Conservation (phyloP, 2,888 invertebrate genomes). For the Cataglyphis albicans region DNA sequence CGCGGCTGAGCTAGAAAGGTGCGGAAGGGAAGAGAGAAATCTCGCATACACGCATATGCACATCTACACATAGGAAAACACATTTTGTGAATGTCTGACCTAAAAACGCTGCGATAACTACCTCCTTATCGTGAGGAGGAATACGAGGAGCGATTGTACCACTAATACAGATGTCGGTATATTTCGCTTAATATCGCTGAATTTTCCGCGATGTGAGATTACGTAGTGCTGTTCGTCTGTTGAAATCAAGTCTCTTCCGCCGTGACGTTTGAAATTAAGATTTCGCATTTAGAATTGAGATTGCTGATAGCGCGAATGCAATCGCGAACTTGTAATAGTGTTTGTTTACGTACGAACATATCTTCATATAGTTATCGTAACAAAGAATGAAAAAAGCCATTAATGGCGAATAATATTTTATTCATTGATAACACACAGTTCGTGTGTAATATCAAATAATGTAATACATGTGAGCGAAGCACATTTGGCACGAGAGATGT, state of each 20-base stretch:
- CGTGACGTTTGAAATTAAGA: slow-evolving; percentile 15
- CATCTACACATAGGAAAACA: neutral
- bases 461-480: neutral
- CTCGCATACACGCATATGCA: neutral
- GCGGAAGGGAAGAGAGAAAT: slow-evolving; percentile 23
- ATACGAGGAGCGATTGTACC: slow-evolving; percentile 10
- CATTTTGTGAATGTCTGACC: slow-evolving; percentile 56
- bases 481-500: neutral
- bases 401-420: neutral
- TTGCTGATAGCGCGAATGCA: slow-evolving; percentile 17
- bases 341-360: neutral
- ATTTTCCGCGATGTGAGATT: slow-evolving; percentile 39
- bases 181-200: slow-evolving; percentile 31
- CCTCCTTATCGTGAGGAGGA: slow-evolving; percentile 2
- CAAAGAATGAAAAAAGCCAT: neutral
- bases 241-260: slow-evolving; percentile 24
- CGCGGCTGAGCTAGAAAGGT: slow-evolving; percentile 35
- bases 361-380: neutral
- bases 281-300: slow-evolving; percentile 10
- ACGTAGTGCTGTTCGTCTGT: slow-evolving; percentile 1
- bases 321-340: neutral
- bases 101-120: slow-evolving; percentile 56
- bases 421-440: neutral
- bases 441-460: neutral
- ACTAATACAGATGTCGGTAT: slow-evolving; percentile 48